Percentiles rank a stretch among this genome's conserved stretches.
phyloP scores from a whole-genome alignment of 2,888 invertebrate species.

The Melangyna quadrimaculata region DNA sequence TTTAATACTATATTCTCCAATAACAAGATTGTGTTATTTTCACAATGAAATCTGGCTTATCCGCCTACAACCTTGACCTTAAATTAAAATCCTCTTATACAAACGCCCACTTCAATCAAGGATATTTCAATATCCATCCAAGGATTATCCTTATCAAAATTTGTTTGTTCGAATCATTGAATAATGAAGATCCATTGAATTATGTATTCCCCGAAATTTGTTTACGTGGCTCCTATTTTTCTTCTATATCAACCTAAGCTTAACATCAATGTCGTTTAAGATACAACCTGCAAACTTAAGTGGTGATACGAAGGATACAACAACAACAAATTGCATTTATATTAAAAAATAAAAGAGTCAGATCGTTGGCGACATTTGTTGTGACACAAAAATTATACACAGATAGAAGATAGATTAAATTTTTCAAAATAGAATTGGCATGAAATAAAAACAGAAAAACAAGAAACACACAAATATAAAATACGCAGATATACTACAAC shows the following conservation, averaged over 20 bases:
- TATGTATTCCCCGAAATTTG: neutral
- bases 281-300: neutral
- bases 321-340: conserved; percentile 27
- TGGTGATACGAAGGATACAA: neutral
- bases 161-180: neutral
- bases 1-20: too few species aligned
- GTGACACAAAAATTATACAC: neutral
- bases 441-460: neutral
- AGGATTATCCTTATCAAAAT: conserved; percentile 19
- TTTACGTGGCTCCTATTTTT: neutral
- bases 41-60: neutral
- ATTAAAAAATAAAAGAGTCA: conserved; percentile 45
- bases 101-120: conserved; percentile 6
- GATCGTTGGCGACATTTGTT: conserved; percentile 39
- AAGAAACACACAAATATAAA: neutral
- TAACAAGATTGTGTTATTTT: neutral
- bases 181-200: neutral
- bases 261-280: neutral
- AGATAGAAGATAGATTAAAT: neutral
- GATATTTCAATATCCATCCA: neutral
- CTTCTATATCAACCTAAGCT: neutral
- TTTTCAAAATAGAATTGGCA: neutral
- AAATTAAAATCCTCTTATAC: neutral
- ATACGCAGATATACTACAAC: neutral
- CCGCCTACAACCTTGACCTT: neutral